A percentile compares a stretch with the other conserved stretches of the same genome.
Evolutionary conservation across 2,113 vertebrate species (phyloP).

Genomic region (Bufo bufo): DNA sequence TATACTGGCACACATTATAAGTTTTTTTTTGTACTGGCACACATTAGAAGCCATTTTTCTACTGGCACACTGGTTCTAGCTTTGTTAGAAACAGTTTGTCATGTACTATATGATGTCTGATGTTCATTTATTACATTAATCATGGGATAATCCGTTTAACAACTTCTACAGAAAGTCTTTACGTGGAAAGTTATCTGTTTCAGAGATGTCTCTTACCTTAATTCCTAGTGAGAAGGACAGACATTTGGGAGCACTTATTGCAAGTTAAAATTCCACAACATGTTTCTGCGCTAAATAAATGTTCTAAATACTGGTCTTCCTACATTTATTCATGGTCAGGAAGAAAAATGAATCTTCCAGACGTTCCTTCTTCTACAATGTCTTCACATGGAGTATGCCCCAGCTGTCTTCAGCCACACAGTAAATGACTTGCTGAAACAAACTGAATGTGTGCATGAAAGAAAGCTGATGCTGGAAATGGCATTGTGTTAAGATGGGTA

Average conservation of each 20-base stretch:
- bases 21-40: too few species aligned
- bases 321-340: slow-evolving; percentile 46
- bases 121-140: too few species aligned
- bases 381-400: slow-evolving; percentile 26
- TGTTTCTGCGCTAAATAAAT: slow-evolving; percentile 34
- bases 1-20: too few species aligned
- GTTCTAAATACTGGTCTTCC: slow-evolving; percentile 29
- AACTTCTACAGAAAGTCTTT: background rate
- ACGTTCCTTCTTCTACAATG: slow-evolving; percentile 6
- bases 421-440: slow-evolving; percentile 39
- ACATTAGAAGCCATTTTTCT: too few species aligned
- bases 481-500: slow-evolving; percentile 39
- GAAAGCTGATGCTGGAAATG: slow-evolving; percentile 42
- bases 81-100: too few species aligned
- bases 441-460: slow-evolving; percentile 29
- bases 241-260: slow-evolving; percentile 22
- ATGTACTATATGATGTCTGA: too few species aligned
- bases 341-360: slow-evolving; percentile 30
- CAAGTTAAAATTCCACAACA: slow-evolving; percentile 40
- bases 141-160: background rate
- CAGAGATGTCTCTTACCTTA: background rate
- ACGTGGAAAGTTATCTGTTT: slow-evolving; percentile 23
- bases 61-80: too few species aligned
- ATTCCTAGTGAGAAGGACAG: slow-evolving; percentile 3
- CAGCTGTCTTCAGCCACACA: slow-evolving; percentile 33